Conservation (phyloP, 2,113 vertebrate genomes). For the Salvelinus sp. region DNA sequence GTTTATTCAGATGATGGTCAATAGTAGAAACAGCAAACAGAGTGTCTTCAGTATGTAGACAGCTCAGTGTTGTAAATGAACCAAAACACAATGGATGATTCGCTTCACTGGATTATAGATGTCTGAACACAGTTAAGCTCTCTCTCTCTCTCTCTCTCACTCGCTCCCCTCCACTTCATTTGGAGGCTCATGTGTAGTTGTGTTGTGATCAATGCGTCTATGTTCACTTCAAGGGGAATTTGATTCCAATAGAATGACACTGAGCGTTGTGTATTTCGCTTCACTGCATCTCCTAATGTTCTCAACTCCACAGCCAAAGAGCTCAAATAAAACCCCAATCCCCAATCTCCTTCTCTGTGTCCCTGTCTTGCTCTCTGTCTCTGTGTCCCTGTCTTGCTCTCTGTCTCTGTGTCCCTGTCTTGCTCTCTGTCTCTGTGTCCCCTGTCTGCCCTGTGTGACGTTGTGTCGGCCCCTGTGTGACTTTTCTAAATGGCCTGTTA, state of each 20-base stretch:
- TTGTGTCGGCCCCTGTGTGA: slow-evolving; percentile 71
- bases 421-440: slow-evolving; percentile 44
- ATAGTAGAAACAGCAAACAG: slow-evolving; percentile 63
- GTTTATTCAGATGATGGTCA: slow-evolving; percentile 65
- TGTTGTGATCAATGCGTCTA: slow-evolving; percentile 63
- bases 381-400: background rate
- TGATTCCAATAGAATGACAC: slow-evolving; percentile 70
- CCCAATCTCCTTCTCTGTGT: background rate
- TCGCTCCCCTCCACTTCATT: slow-evolving; percentile 29
- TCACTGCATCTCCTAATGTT: slow-evolving; percentile 40
- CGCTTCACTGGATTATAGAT: slow-evolving; percentile 71
- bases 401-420: background rate
- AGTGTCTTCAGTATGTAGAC: slow-evolving; percentile 74
- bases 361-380: background rate
- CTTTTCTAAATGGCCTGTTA: slow-evolving; percentile 82
- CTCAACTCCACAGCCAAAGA: no score
- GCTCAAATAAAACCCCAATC: background rate
- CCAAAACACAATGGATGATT: slow-evolving; percentile 65
- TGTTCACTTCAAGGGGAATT: slow-evolving; percentile 74
- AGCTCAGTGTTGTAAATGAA: slow-evolving; percentile 69
- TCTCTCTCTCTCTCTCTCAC: no score
- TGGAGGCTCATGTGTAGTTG: slow-evolving; percentile 66
- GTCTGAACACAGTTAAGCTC: slow-evolving; percentile 55
- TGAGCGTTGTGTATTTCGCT: slow-evolving; percentile 56
- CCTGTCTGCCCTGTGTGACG: slow-evolving; percentile 66